These are phyloP conservation scores for Cyprinella venusta DNA, from an alignment of 2,797 vertebrate genomes.

Conservation along the genomic window DNA sequence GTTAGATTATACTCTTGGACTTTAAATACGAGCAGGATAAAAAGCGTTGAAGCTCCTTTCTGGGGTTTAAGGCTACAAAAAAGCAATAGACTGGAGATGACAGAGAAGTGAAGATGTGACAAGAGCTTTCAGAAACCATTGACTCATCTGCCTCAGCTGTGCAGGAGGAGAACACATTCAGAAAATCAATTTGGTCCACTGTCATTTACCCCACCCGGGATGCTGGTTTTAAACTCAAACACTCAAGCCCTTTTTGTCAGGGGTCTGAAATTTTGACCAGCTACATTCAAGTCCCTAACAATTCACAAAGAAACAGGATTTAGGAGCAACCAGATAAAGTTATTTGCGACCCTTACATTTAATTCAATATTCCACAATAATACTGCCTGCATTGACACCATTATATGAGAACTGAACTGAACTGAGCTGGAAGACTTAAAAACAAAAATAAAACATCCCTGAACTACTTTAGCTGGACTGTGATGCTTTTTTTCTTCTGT, in stretches of 20 bases:
- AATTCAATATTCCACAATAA: no score
- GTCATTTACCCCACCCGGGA: conserved; percentile 52
- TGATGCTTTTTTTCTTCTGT: no score
- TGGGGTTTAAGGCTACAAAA: conserved; percentile 29
- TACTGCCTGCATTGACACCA: no score
- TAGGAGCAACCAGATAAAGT: background rate
- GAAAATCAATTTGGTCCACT: conserved; percentile 59
- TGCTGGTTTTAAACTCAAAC: conserved; percentile 35
- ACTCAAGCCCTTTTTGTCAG: background rate
- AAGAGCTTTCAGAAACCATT: conserved; percentile 42
- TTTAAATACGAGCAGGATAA: conserved; percentile 51
- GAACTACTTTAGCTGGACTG: no score
- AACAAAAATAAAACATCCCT: no score
- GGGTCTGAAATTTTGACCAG: background rate
- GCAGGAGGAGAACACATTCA: conserved; percentile 42
- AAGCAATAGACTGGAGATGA: conserved; percentile 53
- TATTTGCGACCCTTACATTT: no score
- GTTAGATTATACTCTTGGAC: conserved; percentile 9
- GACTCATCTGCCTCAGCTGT: conserved; percentile 41
- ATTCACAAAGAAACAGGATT: background rate
- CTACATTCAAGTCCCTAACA: background rate
- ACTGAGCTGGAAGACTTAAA: no score
- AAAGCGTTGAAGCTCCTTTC: conserved; percentile 19
- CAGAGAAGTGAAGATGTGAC: conserved; percentile 49
- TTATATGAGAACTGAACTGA: no score